Conservation (phyloP, 2,797 vertebrate species). For the Gallinago nigripennis region DNA sequence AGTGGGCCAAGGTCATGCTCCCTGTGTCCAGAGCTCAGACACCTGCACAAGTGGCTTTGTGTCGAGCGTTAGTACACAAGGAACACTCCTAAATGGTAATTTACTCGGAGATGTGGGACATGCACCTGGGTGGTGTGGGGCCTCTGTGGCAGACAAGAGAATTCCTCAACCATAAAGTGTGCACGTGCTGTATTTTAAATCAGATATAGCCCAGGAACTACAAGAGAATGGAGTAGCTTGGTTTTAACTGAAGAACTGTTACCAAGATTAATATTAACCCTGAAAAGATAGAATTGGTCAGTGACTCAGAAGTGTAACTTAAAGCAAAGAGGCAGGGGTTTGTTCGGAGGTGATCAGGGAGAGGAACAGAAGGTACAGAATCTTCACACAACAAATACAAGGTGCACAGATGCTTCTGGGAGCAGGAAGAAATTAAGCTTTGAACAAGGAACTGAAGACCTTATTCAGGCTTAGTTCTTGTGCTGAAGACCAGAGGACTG, state of each 20-base stretch:
- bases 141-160: background rate
- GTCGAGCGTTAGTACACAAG: fast-evolving
- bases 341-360: background rate
- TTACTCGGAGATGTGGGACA: background rate
- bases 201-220: background rate
- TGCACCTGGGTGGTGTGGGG: background rate
- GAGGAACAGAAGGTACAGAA: background rate
- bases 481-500: background rate
- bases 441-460: background rate
- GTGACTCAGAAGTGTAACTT: fast-evolving
- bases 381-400: background rate
- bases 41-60: background rate
- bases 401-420: background rate
- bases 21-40: background rate
- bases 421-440: background rate
- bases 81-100: background rate
- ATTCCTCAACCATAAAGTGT: background rate
- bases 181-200: background rate
- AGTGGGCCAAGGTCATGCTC: background rate
- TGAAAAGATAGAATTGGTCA: background rate
- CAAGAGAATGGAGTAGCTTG: background rate
- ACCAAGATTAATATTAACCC: background rate
- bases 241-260: background rate
- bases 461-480: background rate
- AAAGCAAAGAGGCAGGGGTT: background rate